Evolutionary conservation across 2,888 invertebrate genomes (phyloP).

Genomic region (Dryobotodes eremita): DNA sequence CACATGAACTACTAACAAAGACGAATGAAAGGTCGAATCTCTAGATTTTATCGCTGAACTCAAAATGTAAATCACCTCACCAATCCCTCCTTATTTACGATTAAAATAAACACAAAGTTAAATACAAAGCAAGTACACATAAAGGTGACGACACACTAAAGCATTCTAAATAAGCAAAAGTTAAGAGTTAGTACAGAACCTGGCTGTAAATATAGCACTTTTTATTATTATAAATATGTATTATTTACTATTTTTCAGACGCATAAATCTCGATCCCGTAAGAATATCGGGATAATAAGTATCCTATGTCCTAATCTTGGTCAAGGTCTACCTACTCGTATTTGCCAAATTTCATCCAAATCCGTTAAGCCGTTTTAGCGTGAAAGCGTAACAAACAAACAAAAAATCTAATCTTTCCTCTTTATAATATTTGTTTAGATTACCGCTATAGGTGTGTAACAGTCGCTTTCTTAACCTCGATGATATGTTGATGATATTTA

Average conservation of each 20-base stretch:
- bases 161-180: not conserved
- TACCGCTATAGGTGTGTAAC: too few species aligned
- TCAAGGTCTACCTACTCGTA: not conserved
- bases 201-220: not conserved
- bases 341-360: not conserved
- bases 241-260: not conserved
- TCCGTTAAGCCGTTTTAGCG: not conserved
- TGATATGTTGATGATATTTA: not conserved
- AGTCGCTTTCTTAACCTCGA: not conserved
- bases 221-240: not conserved
- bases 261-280: not conserved
- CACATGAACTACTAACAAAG: constrained; percentile 31
- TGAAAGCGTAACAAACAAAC: not conserved
- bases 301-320: not conserved
- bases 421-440: too few species aligned
- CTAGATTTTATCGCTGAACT: constrained; percentile 31
- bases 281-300: not conserved
- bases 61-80: constrained; percentile 44
- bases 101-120: constrained; percentile 63
- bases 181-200: not conserved
- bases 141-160: constrained; percentile 4
- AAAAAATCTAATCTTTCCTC: not conserved
- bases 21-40: constrained; percentile 29
- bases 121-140: constrained; percentile 54
- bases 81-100: constrained; percentile 53